Evolutionary conservation across 2,888 invertebrate species (phyloP), one percentile per base, ranked within the genome.

Genomic region (Mesorhabditis belari): DNA sequence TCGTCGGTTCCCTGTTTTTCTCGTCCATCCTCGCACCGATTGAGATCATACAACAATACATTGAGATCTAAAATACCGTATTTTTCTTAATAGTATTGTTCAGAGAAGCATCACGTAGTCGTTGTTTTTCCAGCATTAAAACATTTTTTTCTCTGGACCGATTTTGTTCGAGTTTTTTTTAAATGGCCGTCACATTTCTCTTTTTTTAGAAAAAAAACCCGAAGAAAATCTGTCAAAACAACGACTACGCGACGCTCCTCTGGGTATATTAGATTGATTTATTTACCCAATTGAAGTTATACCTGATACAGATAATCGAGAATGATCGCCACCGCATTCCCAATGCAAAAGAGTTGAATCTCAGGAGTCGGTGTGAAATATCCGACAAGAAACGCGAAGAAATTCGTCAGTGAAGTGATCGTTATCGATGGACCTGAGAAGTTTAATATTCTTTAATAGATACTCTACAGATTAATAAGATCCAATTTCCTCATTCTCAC

Each of bases 321-420:
- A 69, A 88, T 87, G 3, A 92, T 91, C 0, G 92, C 91, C 61
- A 91, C 88, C 77, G 91, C 91, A 88, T 92, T 92, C 82, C 92
- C 93, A 80, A 90, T 89, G 85, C 92, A 92, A 84, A 93, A 93
- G 75, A 92, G 91, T 79, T 89, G 88, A 52, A 92, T 91, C 29
- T 91, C 91, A 4, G 91, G 91, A 81, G 92, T 93, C 4, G 92
- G 92, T 65, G 91, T 91, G 79, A 91, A 88, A 73, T 91, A 88
- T 53, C 92, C 92, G 67, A 92, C 90, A 12, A 67, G 59, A 60
- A 74, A 73, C 9, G 73, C 72, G 21, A 73, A 58, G 56, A 70
- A 61, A 81, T 92, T 91, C 0, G 92, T 92, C 63, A 92, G 87
- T 0, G 91, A 92, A 0, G 92, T 93, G 71, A 93, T 92, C 29